Base-by-base conservation (phyloP, 2,113 vertebrate genomes). In the Lampris incognitus region DNA sequence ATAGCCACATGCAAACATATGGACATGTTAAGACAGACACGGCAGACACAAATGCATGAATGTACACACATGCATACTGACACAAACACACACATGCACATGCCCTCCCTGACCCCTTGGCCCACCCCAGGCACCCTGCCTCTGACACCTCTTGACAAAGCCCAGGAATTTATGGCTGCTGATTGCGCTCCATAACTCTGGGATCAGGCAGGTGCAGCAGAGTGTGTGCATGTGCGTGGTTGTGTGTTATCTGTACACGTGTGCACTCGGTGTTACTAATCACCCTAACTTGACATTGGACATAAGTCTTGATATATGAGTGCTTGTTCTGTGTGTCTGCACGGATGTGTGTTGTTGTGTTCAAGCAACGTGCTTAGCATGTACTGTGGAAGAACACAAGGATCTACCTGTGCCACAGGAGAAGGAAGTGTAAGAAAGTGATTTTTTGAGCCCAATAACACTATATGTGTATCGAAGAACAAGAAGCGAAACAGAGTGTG, bases 111-210 rank as follows among this genome's bases (percentile, higher is more conserved):
- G 84, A 88, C 85, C 85, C 72, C 4, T 64, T 13, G 13, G 58
- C 42, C 74, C 73, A 78, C 84, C 83, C 69, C 68, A 58, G 84
- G 57, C 87, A 86, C 75, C 76, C 49, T 39, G 76, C 62, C 79
- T 54, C 79, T 84, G 81, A 89, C 89, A 93, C 87, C 79, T 82
- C 85, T 65, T 46, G 77, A 91, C 88, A 90, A 89, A 91, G 84
- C 66, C 48, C 54, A 82, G 87, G 89, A 88, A 92, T 90, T 90
- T 90, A 92, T 81, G 79, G 85, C 65, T 62, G 11, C 38, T 69
- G 2, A 89, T 56, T 63, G 38, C 79, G 85, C 81, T 86, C 85
- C 79, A 80, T 61, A 76, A 68, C 3, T 2, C 81, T 75, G 78
- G 65, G 78, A 73, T 74, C 85, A 84, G 68, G 77, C 88, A 92